Percentiles rank a stretch among this genome's conserved stretches.
phyloP scores from a whole-genome alignment of 1,140 invertebrate species.

The Zaprionus inermis region DNA sequence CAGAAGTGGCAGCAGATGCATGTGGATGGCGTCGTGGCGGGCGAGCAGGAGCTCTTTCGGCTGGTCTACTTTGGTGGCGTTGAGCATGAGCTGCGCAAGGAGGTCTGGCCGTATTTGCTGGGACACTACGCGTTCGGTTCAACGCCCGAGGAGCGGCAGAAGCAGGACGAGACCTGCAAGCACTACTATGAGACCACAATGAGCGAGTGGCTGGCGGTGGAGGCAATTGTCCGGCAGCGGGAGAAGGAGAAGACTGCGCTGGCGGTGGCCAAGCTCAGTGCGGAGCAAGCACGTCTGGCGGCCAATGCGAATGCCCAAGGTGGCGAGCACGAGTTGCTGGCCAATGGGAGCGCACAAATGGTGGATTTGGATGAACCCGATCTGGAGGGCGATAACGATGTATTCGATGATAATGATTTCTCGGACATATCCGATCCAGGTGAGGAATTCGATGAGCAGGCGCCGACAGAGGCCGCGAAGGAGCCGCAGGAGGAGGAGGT shows the following conservation, averaged over 20 bases:
- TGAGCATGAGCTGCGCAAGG: constrained; percentile 90
- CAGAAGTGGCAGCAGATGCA: constrained; percentile 88
- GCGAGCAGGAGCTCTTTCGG: constrained; percentile 90
- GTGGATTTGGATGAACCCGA: constrained; percentile 20
- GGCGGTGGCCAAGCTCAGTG: constrained; percentile 87
- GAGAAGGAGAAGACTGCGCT: constrained; percentile 90
- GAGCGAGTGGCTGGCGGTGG: constrained; percentile 97
- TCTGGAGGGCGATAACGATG: constrained; percentile 57
- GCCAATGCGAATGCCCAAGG: constrained; percentile 48
- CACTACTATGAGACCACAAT: constrained; percentile 94
- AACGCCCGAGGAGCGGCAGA: constrained; percentile 88
- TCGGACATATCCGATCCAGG: constrained; percentile 83
- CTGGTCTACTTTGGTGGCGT: constrained; percentile 95
- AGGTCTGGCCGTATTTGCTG: constrained; percentile 96
- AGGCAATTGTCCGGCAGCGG: constrained; percentile 94
- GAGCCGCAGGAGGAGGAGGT: background rate
- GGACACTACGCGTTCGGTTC: constrained; percentile 94
- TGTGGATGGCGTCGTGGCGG: constrained; percentile 86
- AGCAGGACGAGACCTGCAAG: constrained; percentile 88
- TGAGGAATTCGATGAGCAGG: constrained; percentile 67
- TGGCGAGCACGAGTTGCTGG: constrained; percentile 57
- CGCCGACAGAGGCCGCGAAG: background rate
- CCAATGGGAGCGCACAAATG: constrained; percentile 53
- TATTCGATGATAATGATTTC: constrained; percentile 82
- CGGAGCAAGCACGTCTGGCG: constrained; percentile 76